phyloP scores from a whole-genome alignment of 2,888 invertebrate species.

The Parapristionchus giblindavisi region DNA sequence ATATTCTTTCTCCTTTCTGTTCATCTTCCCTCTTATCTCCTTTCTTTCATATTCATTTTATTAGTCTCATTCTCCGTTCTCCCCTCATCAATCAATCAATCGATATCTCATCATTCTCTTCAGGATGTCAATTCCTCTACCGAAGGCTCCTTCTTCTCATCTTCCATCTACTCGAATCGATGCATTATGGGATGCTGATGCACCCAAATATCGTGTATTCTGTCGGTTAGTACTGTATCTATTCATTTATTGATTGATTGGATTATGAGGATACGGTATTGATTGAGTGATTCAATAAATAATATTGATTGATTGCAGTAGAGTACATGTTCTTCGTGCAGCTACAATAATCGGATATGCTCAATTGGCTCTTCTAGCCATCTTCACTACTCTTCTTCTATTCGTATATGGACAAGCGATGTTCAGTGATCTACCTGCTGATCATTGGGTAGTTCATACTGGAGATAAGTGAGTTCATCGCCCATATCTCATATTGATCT shows the following conservation, averaged over 20 bases:
- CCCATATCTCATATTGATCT: background rate
- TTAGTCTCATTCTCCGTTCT: background rate
- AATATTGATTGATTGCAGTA: background rate
- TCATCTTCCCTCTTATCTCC: constrained; percentile 13
- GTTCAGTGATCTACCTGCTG: constrained; percentile 36
- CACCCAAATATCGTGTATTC: constrained; percentile 64
- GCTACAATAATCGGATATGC: constrained; percentile 66
- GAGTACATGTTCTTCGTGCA: constrained; percentile 45
- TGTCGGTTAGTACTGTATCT: constrained; percentile 50
- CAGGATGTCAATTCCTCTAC: constrained; percentile 29
- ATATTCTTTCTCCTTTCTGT: constrained; percentile 26
- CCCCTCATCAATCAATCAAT: background rate
- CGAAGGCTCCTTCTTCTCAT: constrained; percentile 22
- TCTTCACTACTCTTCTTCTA: constrained; percentile 59
- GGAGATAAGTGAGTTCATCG: constrained; percentile 39
- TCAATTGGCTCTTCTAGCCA: constrained; percentile 62
- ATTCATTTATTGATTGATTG: background rate
- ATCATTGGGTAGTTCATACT: constrained; percentile 40
- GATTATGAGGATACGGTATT: background rate
- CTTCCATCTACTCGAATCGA: constrained; percentile 46
- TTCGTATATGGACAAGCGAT: constrained; percentile 47
- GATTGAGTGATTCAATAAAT: background rate
- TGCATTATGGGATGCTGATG: constrained; percentile 64
- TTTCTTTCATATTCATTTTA: constrained; percentile 8
- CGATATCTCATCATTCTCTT: background rate